Percentiles rank a stretch among this genome's conserved stretches.
phyloP scores from a whole-genome alignment of 2,888 invertebrate species.

The Apotomis capreana region DNA sequence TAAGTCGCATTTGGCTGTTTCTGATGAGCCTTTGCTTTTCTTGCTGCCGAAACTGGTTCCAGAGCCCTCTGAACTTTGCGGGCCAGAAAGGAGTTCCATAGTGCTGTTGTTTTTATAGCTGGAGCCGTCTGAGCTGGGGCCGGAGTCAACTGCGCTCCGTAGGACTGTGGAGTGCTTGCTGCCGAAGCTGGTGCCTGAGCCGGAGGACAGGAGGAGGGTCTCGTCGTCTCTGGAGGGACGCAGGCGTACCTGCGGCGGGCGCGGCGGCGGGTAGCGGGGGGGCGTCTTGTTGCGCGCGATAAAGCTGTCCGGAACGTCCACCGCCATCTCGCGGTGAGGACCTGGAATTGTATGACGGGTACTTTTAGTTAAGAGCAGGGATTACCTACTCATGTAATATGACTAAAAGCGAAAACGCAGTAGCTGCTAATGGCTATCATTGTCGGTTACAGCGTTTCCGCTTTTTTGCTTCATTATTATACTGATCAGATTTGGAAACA shows the following conservation, averaged over 20 bases:
- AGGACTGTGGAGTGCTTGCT: constrained; percentile 76
- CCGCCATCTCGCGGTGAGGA: constrained; percentile 99
- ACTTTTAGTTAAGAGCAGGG: constrained; percentile 3
- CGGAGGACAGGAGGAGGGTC: constrained; percentile 74
- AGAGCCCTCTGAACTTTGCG: constrained; percentile 76
- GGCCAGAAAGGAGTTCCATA: constrained; percentile 70
- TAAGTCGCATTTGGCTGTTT: constrained; percentile 75
- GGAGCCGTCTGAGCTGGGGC: constrained; percentile 71
- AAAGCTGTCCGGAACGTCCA: constrained; percentile 98
- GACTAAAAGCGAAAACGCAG: neutral
- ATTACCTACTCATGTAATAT: neutral
- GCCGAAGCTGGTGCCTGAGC: constrained; percentile 75
- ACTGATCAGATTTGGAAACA: too few relatives aligned
- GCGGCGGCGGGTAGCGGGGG: constrained; percentile 93
- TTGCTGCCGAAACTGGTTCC: constrained; percentile 73
- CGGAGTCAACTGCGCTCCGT: constrained; percentile 66
- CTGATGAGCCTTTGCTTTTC: constrained; percentile 74
- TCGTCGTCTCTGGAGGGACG: constrained; percentile 78
- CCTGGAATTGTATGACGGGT: constrained; percentile 74
- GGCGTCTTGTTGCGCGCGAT: constrained; percentile 95
- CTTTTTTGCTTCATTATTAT: too few relatives aligned
- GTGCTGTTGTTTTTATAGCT: constrained; percentile 75
- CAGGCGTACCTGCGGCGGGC: constrained; percentile 86
- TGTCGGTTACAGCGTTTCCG: too few relatives aligned
- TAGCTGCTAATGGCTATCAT: too few relatives aligned